These are phyloP conservation scores for Calcarius lapponicus DNA, from an alignment of 2,797 vertebrate genomes.

Conservation along the genomic window DNA sequence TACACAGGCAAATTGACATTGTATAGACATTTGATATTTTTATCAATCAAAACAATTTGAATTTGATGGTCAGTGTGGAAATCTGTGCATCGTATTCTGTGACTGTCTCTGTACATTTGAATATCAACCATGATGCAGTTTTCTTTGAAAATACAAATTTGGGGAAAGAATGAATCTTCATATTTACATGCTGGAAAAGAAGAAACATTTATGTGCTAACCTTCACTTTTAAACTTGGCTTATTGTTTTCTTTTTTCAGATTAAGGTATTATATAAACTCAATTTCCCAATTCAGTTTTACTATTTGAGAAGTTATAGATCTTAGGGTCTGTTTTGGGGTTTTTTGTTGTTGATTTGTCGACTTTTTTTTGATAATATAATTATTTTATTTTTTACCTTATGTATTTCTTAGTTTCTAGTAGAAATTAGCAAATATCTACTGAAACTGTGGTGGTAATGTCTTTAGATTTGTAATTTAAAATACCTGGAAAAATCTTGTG, in stretches of 20 bases:
- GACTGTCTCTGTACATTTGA: not conserved
- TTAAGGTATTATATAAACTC: not conserved
- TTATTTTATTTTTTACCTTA: not conserved
- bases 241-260: not conserved
- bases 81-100: not conserved
- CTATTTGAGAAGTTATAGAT: not conserved
- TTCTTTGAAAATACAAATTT: not conserved
- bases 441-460: not conserved
- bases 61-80: not conserved
- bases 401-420: not conserved
- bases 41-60: not conserved
- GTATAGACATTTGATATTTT: not conserved
- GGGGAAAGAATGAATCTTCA: not conserved
- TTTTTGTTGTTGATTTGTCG: not conserved
- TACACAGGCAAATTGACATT: not conserved
- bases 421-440: not conserved
- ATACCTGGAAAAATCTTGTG: not conserved
- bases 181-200: not conserved
- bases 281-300: not conserved
- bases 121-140: not conserved
- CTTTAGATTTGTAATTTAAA: not conserved
- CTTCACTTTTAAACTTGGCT: not conserved
- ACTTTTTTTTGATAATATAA: not conserved
- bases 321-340: accelerated
- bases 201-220: not conserved